These are phyloP conservation scores for Amphipyra tragopoginis DNA, from an alignment of 2,888 invertebrate genomes.

Conservation along the genomic window DNA sequence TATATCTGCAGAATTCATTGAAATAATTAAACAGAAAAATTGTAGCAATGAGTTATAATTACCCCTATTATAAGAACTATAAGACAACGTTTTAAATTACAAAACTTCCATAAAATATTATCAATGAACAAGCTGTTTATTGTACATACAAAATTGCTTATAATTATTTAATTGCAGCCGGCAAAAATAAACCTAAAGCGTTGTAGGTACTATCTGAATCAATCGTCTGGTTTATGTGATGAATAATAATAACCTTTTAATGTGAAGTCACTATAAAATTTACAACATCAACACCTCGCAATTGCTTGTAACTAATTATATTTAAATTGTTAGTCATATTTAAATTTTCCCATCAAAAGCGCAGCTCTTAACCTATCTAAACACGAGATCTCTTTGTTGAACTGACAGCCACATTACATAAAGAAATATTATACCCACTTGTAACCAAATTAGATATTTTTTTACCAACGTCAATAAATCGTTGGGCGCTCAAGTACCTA, in stretches of 20 bases:
- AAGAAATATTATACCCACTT: constrained; percentile 58
- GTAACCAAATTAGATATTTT: constrained; percentile 60
- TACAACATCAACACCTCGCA: constrained; percentile 41
- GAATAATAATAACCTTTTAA: background rate
- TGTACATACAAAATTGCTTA: too few species aligned
- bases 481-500: constrained; percentile 70
- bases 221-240: constrained; percentile 4
- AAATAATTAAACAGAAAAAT: constrained; percentile 21
- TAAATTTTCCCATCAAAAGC: constrained; percentile 39
- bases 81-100: background rate
- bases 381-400: constrained; percentile 54
- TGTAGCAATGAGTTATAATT: background rate
- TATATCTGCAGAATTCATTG: constrained; percentile 23
- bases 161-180: too few species aligned
- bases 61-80: background rate
- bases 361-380: constrained; percentile 41
- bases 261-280: constrained; percentile 14
- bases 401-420: constrained; percentile 52
- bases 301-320: constrained; percentile 44
- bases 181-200: background rate
- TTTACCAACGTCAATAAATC: constrained; percentile 71
- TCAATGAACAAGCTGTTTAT: too few species aligned
- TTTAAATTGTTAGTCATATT: constrained; percentile 29
- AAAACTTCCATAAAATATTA: background rate
- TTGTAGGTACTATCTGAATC: background rate